Percentiles rank a stretch among this genome's conserved stretches.
Evolutionary conservation across 2,888 invertebrate genomes (phyloP).

Genomic region (Catocala sponsa): DNA sequence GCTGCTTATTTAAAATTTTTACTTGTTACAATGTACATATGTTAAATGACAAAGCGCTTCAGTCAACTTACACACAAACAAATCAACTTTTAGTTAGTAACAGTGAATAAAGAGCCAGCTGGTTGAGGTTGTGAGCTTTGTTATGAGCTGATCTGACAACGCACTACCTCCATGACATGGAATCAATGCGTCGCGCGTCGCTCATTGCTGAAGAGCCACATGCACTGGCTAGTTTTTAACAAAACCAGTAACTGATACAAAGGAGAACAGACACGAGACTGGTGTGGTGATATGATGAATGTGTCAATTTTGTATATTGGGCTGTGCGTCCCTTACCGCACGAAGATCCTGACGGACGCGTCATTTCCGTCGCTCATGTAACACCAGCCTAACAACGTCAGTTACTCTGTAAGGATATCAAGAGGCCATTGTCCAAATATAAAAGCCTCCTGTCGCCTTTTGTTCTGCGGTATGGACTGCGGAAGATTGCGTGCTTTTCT

Average conservation of each 20-base stretch:
- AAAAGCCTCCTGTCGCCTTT: conserved; percentile 63
- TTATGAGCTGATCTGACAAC: no score
- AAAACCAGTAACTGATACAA: not conserved
- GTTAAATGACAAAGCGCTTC: no score
- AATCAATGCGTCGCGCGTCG: not conserved
- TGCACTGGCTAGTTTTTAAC: not conserved
- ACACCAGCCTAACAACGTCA: conserved; percentile 61
- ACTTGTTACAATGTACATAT: no score
- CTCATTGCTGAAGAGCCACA: not conserved
- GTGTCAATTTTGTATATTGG: conserved; percentile 37
- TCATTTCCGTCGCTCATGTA: conserved; percentile 70
- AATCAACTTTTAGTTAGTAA: no score
- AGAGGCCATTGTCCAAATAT: conserved; percentile 71
- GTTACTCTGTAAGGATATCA: conserved; percentile 63
- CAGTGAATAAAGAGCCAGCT: no score
- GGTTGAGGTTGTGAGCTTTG: no score
- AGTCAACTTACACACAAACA: no score
- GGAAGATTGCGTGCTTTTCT: conserved; percentile 50
- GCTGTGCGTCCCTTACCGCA: conserved; percentile 29
- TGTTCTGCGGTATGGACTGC: conserved; percentile 54
- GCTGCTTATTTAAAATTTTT: no score
- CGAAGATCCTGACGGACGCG: conserved; percentile 69
- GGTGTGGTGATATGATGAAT: conserved; percentile 4
- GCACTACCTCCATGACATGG: not conserved
- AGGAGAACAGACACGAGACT: not conserved